Base-by-base conservation (phyloP, 2,888 invertebrate species). In the Ophion ventricosus region DNA sequence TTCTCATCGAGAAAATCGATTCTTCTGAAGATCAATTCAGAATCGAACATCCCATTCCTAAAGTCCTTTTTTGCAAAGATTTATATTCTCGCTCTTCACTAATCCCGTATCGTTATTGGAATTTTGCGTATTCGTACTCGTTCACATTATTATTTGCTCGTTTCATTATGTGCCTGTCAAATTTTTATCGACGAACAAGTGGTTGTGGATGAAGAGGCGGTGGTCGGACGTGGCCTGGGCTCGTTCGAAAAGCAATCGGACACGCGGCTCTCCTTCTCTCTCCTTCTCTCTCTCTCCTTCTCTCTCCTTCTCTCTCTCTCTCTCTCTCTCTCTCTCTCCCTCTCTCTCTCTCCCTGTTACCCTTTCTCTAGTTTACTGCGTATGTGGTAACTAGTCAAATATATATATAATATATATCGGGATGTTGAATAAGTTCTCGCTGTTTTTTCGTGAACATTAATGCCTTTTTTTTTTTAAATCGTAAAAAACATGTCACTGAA, bases 301-400 rank as follows among this genome's bases (percentile, higher is more conserved):
- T 35, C 35, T 35, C 35, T 35, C 8, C 8, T 8, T 7, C 8
- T 8, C 35, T 5, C 35, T 5, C 29, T 29, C 29, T 1, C 4
- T 29, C 29, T 1, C 29, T 29, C 29, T 1, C 29, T 29, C 29
- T 29, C 29, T 29, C 29, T 29, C 29, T 1, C 2, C 7, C 29
- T 29, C 0, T 3, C 29, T 29, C 7, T 4, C 35, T 67, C 57
- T 57, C 57, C 70, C 63, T 75, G 70, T 72, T 54, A 80, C 80
- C 83, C 83, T 80, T 80, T 80, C 83, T 80, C 57, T 59, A 63
- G 56, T 66, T 56, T 59, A 80, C 72, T 73, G 73, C 73, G 83
- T 83, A 61, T 35, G 75, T 61, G 75, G 75, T 54, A 74, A n/a
- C n/a, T n/a, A n/a, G 72, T 29, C 56, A 43, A 54, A 66, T 25